Conservation (phyloP, 2,113 vertebrate species). For the Progne subis region DNA sequence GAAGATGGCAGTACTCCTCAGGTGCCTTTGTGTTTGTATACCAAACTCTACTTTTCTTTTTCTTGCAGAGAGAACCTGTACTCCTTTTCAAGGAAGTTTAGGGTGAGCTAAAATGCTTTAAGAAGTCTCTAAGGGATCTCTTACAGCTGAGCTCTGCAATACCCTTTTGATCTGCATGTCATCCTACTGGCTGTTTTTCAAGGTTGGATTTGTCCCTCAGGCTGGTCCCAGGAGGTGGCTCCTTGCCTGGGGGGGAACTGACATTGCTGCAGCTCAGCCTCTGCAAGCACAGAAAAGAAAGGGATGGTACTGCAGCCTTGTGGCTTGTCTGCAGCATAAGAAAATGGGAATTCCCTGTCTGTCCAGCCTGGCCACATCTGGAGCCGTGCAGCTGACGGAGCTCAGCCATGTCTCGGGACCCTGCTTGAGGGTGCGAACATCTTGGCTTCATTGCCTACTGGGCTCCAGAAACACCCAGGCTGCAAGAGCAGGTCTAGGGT, state of each 20-base stretch:
- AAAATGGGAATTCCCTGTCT: not conserved
- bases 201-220: not conserved
- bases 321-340: not conserved
- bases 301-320: not conserved
- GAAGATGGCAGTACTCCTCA: not conserved
- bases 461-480: not conserved
- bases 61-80: not conserved
- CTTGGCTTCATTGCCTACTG: not conserved
- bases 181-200: not conserved
- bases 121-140: not conserved
- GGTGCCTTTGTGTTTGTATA: not conserved
- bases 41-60: not conserved
- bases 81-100: not conserved
- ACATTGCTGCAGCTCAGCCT: not conserved
- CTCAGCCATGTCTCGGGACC: fast-evolving
- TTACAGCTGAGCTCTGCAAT: not conserved
- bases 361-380: not conserved
- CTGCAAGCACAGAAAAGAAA: not conserved
- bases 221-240: not conserved
- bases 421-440: not conserved
- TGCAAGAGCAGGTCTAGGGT: not conserved
- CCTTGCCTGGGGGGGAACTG: not conserved
- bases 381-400: not conserved
- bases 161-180: not conserved
- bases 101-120: not conserved